These are phyloP conservation scores for Troides aeacus DNA, from an alignment of 2,888 invertebrate species.

Conservation along the genomic window DNA sequence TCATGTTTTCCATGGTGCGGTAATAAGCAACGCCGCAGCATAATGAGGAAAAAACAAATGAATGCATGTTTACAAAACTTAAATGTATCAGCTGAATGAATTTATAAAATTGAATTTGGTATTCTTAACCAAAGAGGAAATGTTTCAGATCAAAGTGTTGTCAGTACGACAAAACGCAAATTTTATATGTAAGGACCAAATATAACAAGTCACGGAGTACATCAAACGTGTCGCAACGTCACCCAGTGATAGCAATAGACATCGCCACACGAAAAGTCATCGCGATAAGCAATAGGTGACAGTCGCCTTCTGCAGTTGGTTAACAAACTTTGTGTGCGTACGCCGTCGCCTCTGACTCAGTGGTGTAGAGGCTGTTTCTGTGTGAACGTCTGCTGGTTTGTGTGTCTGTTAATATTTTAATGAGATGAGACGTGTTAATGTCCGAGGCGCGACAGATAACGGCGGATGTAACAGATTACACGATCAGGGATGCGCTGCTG, in stretches of 20 bases:
- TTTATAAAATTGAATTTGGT: no score
- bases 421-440: conserved; percentile 71
- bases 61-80: no score
- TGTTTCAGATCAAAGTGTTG: no score
- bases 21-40: no score
- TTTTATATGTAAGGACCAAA: no score
- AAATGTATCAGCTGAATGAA: no score
- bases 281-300: conserved; percentile 33
- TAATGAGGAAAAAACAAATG: no score
- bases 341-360: background rate
- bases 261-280: conserved; percentile 33
- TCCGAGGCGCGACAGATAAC: conserved; percentile 64
- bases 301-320: conserved; percentile 29
- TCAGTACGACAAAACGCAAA: no score
- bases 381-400: background rate
- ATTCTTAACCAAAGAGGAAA: no score
- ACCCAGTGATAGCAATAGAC: conserved; percentile 28
- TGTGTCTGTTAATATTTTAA: conserved; percentile 52
- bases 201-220: no score
- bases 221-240: no score
- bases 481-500: conserved; percentile 37
- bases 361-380: conserved; percentile 12
- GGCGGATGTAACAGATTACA: conserved; percentile 51
- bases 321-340: conserved; percentile 11
- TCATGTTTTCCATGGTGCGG: no score